Percentiles rank a stretch among this genome's conserved stretches.
phyloP scores from a whole-genome alignment of 2,113 vertebrate species.

The Campylomormyrus numenius region DNA sequence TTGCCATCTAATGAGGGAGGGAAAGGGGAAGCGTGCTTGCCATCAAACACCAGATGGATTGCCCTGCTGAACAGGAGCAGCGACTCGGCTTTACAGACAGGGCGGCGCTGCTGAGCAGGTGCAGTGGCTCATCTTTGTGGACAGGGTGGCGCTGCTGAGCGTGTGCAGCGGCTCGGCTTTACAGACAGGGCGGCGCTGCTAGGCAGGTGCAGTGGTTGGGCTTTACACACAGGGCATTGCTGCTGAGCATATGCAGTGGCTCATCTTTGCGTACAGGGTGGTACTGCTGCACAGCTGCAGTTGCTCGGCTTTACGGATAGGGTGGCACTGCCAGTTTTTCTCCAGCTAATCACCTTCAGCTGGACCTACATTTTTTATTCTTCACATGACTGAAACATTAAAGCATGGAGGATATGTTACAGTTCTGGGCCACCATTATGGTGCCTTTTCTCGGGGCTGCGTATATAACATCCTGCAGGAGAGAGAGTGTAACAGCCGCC shows the following conservation, averaged over 20 bases:
- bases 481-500: neutral
- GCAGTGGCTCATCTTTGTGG: neutral
- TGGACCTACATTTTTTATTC: neutral
- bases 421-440: neutral
- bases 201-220: no score
- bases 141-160: neutral
- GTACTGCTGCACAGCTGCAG: no score
- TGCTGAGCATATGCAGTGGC: no score
- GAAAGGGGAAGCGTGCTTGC: neutral
- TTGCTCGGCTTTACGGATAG: neutral
- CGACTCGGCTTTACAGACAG: neutral
- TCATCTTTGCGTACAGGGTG: no score
- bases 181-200: no score
- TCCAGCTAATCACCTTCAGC: neutral
- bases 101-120: neutral
- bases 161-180: no score
- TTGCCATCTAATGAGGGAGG: neutral
- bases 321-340: neutral
- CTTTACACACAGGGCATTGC: no score
- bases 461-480: neutral
- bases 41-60: neutral
- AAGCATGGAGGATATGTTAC: neutral
- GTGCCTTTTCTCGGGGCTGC: neutral
- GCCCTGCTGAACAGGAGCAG: neutral
- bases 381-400: neutral